These are phyloP conservation scores for Cyrtonyx montezumae DNA, from an alignment of 2,113 vertebrate genomes.

Conservation along the genomic window DNA sequence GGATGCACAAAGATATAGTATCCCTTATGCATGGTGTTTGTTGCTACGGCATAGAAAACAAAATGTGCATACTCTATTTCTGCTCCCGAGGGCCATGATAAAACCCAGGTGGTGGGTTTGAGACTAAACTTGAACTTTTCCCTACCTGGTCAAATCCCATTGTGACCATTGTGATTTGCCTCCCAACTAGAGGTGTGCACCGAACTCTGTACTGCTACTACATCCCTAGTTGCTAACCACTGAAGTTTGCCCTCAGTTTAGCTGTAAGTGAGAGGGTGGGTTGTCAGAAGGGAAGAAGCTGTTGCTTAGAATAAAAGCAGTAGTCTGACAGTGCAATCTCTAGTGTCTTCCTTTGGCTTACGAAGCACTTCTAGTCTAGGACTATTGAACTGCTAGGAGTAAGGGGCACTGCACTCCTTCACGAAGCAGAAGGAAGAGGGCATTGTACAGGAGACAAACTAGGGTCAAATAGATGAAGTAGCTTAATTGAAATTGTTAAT, in stretches of 20 bases:
- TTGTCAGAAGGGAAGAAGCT: background rate
- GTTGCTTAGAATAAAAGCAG: background rate
- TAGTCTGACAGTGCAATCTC: background rate
- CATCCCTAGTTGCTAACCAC: slow-evolving; percentile 10
- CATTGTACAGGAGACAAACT: background rate
- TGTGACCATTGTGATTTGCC: slow-evolving; percentile 58
- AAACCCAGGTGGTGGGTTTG: slow-evolving; percentile 62
- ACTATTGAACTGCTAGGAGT: slow-evolving; percentile 5
- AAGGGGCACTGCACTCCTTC: background rate
- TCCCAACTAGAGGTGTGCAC: slow-evolving; percentile 49
- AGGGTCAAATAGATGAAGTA: slow-evolving; percentile 24
- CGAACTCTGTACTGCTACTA: background rate
- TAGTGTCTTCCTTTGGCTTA: slow-evolving; percentile 43
- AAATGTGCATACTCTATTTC: slow-evolving; percentile 22
- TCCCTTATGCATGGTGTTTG: slow-evolving; percentile 84
- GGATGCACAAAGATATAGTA: slow-evolving; percentile 85
- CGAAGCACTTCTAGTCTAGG: slow-evolving; percentile 13
- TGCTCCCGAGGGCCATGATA: slow-evolving; percentile 49
- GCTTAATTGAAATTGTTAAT: slow-evolving; percentile 72
- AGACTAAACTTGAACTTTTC: slow-evolving; percentile 66
- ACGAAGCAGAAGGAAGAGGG: background rate
- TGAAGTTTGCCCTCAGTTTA: slow-evolving; percentile 43
- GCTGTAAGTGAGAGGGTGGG: background rate
- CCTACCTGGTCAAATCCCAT: slow-evolving; percentile 60
- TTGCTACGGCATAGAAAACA: slow-evolving; percentile 74